Evolutionary conservation across 2,888 invertebrate species (phyloP).

Genomic region (Drosophila maculinotata): DNA sequence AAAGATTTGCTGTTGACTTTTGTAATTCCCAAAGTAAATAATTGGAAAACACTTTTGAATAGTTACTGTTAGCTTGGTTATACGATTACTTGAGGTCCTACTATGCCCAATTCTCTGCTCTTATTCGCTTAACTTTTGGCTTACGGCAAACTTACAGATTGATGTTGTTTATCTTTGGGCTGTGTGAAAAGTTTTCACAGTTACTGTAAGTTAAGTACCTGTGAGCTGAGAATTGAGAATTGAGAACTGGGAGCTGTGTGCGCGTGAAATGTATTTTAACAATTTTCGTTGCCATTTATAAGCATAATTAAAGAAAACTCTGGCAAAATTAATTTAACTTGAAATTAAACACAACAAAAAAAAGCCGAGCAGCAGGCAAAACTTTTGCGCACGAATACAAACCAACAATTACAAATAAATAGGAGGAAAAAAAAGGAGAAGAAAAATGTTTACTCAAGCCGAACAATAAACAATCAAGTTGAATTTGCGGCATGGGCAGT

Average conservation of each 20-base stretch:
- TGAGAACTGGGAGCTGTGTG: slow-evolving; percentile 19
- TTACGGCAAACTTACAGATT: slow-evolving; percentile 59
- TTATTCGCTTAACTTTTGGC: slow-evolving; percentile 39
- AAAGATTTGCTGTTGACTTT: slow-evolving; percentile 16
- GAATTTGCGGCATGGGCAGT: slow-evolving; percentile 21
- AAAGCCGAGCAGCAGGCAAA: slow-evolving; percentile 34
- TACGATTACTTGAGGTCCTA: slow-evolving; percentile 9
- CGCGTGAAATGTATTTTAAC: slow-evolving; percentile 62
- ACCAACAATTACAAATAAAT: slow-evolving; percentile 28
- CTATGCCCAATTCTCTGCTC: neutral
- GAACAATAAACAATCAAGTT: slow-evolving; percentile 77
- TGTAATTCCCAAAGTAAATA: slow-evolving; percentile 49
- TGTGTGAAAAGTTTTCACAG: slow-evolving; percentile 38
- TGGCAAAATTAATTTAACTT: slow-evolving; percentile 71
- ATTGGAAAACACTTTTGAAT: slow-evolving; percentile 42
- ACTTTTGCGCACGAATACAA: slow-evolving; percentile 49
- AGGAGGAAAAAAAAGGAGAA: slow-evolving; percentile 10
- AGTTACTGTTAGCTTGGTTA: slow-evolving; percentile 14
- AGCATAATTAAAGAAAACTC: slow-evolving; percentile 72
- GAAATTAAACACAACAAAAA: slow-evolving; percentile 40
- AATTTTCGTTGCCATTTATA: slow-evolving; percentile 68
- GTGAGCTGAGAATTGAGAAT: slow-evolving; percentile 18
- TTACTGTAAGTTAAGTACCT: slow-evolving; percentile 30
- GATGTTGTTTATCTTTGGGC: slow-evolving; percentile 70
- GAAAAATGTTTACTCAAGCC: slow-evolving; percentile 38